A percentile compares a stretch with the other conserved stretches of the same genome.
Evolutionary conservation across 2,888 invertebrate species (phyloP).

Genomic region (Drosophila antonietae): DNA sequence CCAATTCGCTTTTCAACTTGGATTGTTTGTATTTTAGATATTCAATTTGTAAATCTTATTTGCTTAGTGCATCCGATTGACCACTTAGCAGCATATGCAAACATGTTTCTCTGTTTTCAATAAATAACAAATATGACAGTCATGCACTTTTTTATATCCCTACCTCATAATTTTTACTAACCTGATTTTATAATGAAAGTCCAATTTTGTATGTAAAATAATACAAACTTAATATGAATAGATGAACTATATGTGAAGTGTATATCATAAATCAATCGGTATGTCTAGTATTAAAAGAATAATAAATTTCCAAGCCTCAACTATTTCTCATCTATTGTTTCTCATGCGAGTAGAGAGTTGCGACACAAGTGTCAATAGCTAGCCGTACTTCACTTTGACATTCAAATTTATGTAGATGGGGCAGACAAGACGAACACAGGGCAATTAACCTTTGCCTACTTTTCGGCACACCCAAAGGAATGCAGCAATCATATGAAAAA

Average conservation of each 20-base stretch:
- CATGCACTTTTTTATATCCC: no score
- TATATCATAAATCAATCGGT: no score
- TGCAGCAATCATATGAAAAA: slow-evolving; percentile 71
- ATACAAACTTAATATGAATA: no score
- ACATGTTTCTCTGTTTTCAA: slow-evolving; percentile 41
- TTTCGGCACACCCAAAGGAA: slow-evolving; percentile 36
- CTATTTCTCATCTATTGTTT: not conserved
- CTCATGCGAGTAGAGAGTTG: not conserved
- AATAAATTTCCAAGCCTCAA: no score
- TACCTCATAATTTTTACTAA: no score
- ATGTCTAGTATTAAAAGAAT: no score
- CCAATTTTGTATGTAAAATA: no score
- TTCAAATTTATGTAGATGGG: slow-evolving; percentile 42
- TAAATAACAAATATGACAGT: no score
- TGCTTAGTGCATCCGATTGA: not conserved
- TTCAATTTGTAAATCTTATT: slow-evolving; percentile 33
- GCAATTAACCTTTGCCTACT: slow-evolving; percentile 77
- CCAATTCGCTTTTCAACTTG: slow-evolving; percentile 40
- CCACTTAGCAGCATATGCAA: slow-evolving; percentile 1
- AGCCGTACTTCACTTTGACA: slow-evolving; percentile 67
- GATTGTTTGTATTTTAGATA: slow-evolving; percentile 51
- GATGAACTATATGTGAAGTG: no score
- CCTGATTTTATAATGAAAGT: no score
- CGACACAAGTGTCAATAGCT: slow-evolving; percentile 39
- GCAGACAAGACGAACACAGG: slow-evolving; percentile 12